phyloP scores from a whole-genome alignment of 2,797 vertebrate genomes.

The Dryobates pubescens region DNA sequence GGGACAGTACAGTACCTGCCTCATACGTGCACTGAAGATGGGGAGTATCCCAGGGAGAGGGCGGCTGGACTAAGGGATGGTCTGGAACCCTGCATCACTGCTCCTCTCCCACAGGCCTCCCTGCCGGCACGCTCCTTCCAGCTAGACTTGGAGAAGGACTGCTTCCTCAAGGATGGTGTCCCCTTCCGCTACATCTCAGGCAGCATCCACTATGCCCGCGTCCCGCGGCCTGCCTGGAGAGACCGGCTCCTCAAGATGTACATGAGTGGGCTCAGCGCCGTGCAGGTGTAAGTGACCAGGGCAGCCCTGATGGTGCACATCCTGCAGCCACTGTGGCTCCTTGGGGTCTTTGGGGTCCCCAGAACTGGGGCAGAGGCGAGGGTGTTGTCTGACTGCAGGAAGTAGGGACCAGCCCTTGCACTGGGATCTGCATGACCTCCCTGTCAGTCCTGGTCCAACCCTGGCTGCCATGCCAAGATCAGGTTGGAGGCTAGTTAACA shows the following conservation, averaged over 20 bases:
- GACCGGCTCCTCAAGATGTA: constrained; percentile 94
- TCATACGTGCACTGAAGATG: rapidly evolving
- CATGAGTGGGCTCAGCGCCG: constrained; percentile 90
- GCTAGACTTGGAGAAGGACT: constrained; percentile 85
- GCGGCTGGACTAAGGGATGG: neutral
- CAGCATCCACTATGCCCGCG: constrained; percentile 93
- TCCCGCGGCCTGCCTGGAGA: constrained; percentile 90
- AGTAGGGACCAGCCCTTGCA: neutral
- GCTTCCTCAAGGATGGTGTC: constrained; percentile 88
- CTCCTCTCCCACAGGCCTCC: neutral
- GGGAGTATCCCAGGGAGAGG: neutral
- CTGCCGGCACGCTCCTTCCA: constrained; percentile 77
- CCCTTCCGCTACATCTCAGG: constrained; percentile 94
- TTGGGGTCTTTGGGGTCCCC: neutral
- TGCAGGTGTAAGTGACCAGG: constrained; percentile 86
- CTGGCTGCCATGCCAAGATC: neutral
- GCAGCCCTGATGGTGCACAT: rapidly evolving
- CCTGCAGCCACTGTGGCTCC: rapidly evolving
- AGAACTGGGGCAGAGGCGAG: neutral
- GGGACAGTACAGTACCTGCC: neutral
- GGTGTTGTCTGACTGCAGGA: neutral
- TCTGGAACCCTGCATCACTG: neutral
- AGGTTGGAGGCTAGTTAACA: neutral
- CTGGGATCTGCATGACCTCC: neutral
- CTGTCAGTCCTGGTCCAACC: neutral